Evolutionary conservation across 2,888 invertebrate genomes (phyloP), one percentile per base, ranked within the genome.

Genomic region (Orthonychiurus folsomi): DNA sequence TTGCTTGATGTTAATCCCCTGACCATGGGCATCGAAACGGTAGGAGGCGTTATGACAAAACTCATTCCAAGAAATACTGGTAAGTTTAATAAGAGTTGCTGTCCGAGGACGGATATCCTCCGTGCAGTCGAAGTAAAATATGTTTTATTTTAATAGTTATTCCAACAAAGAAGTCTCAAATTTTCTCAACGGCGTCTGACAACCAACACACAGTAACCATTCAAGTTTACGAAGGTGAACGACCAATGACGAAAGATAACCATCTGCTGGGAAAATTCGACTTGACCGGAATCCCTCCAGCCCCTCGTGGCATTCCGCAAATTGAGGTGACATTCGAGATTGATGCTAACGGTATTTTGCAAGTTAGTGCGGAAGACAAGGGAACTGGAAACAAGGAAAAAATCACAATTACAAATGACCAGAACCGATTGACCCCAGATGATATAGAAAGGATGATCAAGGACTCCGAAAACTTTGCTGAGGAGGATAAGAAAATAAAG

Each of bases 241-340:
- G 99, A 75, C 95, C 97, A 26, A 96, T 99, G 97, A 97, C 97
- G 71, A 97, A 97, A 80, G 97, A 99, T 80, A 99, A 99, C 80
- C 97, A 99, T 80, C 82, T 94, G 70, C 83, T 99, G 66, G 99
- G 99, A 68, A 97, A 96, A 80, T 99, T 99, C 80, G 97, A 99
- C 76, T 80, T 97, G 66, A 95, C 93, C 64, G 95, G 94, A 66
- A 95, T 96, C 74, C 95, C 96, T 65, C 94, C 95, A 53, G 93
- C 93, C 59, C 93, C 92, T 0, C 82, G 93, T 75, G 93, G 93
- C 67, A 91, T 93, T 65, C 93, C 93, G 53, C 93, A 93, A 77
- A 93, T 93, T 75, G 93, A 93, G 78, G 93, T 93, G 5, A 92
- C 92, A 0, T 93, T 93, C n/a, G 93, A 93, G 79, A 93, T 93